Conservation (phyloP, 2,797 vertebrate genomes). For the Enteromius trimaculatus region DNA sequence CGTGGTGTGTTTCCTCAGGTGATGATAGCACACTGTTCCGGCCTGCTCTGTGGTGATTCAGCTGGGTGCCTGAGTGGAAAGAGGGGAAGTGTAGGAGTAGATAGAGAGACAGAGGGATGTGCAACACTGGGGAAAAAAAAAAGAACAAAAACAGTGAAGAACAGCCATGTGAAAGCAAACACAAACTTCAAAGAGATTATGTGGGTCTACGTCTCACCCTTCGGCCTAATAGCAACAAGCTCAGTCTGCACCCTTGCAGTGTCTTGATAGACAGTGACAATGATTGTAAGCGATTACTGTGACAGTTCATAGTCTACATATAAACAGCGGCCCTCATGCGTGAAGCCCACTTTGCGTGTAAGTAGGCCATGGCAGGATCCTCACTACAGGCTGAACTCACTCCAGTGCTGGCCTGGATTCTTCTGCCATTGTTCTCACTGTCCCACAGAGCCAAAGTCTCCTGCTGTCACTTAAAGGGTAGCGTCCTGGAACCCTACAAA, state of each 20-base stretch:
- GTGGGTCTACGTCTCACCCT: conserved; percentile 13
- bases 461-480: conserved; percentile 57
- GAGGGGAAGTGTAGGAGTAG: conserved; percentile 52
- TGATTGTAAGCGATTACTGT: conserved; percentile 33
- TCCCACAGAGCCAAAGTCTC: conserved; percentile 37
- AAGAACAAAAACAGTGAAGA: conserved; percentile 34
- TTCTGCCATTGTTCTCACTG: conserved; percentile 64
- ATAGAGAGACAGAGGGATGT: conserved; percentile 1
- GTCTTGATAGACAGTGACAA: conserved; percentile 42
- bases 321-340: conserved; percentile 28
- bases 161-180: conserved; percentile 41
- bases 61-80: conserved; percentile 55
- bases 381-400: conserved; percentile 49
- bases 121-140: neutral
- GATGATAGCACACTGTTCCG: conserved; percentile 73
- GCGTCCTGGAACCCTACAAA: conserved; percentile 54
- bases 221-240: neutral
- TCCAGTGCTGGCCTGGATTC: conserved; percentile 51
- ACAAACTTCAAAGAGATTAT: conserved; percentile 10
- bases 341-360: neutral
- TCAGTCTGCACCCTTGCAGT: neutral
- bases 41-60: conserved; percentile 67
- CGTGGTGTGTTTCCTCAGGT: conserved; percentile 75
- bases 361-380: conserved; percentile 54
- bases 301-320: conserved; percentile 19